Evolutionary conservation across 2,797 vertebrate genomes (phyloP).

Genomic region (Sardinella longiceps): DNA sequence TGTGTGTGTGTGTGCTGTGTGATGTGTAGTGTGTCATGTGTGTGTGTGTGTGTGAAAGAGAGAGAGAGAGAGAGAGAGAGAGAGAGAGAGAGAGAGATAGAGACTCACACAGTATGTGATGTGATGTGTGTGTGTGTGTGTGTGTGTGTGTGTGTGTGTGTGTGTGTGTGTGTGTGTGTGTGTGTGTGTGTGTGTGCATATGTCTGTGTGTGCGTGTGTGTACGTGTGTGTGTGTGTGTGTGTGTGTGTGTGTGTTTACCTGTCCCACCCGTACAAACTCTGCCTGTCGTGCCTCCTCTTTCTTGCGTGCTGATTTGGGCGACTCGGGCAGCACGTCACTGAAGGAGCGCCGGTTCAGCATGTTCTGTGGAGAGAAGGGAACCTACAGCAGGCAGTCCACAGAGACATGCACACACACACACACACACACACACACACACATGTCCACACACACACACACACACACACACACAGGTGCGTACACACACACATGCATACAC

Average conservation of each 20-base stretch:
- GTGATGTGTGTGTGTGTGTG: background rate
- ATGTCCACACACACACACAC: background rate
- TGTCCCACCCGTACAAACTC: constrained; percentile 96
- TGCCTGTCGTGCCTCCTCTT: constrained; percentile 94
- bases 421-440: constrained; percentile 41
- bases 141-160: constrained; percentile 32
- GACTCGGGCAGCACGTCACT: constrained; percentile 97
- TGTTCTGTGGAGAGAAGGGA: constrained; percentile 89
- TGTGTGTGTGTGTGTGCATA: background rate
- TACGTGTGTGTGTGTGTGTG: background rate
- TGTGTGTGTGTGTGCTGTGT: constrained; percentile 15
- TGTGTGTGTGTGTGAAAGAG: constrained; percentile 1
- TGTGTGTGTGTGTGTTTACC: constrained; percentile 68
- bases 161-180: constrained; percentile 24
- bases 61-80: no score
- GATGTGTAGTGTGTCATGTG: background rate
- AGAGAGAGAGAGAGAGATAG: no score
- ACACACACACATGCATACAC: background rate
- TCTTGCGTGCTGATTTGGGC: constrained; percentile 94
- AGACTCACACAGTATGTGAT: no score
- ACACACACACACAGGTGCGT: background rate
- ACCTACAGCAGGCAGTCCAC: constrained; percentile 72
- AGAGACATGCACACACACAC: constrained; percentile 39
- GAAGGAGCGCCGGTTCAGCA: constrained; percentile 96
- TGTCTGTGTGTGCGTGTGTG: constrained; percentile 2